phyloP scores from a whole-genome alignment of 2,888 invertebrate species.

The Xylocampa areola region DNA sequence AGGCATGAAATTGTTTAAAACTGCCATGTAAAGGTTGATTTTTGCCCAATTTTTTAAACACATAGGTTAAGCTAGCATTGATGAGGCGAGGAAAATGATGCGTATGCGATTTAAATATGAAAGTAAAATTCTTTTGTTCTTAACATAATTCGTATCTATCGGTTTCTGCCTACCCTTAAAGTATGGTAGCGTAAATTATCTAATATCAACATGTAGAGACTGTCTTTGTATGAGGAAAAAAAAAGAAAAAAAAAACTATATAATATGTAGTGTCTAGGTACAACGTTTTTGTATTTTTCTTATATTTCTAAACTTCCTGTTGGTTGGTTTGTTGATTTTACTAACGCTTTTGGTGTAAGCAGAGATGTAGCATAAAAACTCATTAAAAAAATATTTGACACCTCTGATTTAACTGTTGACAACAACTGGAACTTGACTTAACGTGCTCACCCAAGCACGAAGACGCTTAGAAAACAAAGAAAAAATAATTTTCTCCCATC shows the following conservation, averaged over 20 bases:
- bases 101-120: constrained; percentile 6
- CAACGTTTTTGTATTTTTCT: constrained; percentile 53
- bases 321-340: constrained; percentile 27
- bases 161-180: constrained; percentile 1
- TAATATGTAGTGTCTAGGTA: constrained; percentile 47
- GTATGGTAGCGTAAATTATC: constrained; percentile 15
- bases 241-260: constrained; percentile 23
- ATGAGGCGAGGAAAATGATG: constrained; percentile 13
- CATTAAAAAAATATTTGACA: too few species aligned
- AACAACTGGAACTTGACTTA: too few species aligned
- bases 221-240: constrained; percentile 28
- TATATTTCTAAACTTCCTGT: constrained; percentile 34
- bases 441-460: too few species aligned
- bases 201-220: constrained; percentile 33
- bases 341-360: neutral
- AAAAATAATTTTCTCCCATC: too few species aligned
- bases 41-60: too few species aligned
- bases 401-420: too few species aligned
- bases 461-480: too few species aligned
- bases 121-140: too few species aligned
- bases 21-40: too few species aligned
- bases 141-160: too few species aligned
- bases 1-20: too few species aligned
- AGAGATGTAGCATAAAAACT: neutral
- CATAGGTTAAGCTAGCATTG: constrained; percentile 1